Evolutionary conservation across 2,113 vertebrate genomes (phyloP).

Genomic region (Leptobrachium ailaonicum): DNA sequence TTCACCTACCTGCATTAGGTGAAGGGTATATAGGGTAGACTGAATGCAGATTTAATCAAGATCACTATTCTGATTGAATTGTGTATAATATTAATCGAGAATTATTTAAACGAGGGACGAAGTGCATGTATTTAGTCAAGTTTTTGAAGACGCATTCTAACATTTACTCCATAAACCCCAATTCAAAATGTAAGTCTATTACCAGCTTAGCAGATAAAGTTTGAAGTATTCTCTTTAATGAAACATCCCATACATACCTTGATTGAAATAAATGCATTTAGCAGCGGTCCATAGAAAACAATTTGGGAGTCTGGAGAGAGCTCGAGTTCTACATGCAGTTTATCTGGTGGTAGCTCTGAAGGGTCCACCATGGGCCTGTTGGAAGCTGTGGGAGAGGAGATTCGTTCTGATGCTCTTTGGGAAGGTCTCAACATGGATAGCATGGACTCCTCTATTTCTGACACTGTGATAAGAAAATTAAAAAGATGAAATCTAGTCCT

Average conservation of each 20-base stretch:
- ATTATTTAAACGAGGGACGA: too few species aligned
- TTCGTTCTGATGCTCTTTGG: constrained; percentile 72
- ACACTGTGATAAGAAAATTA: constrained; percentile 69
- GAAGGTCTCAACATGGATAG: constrained; percentile 84
- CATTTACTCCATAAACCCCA: too few species aligned
- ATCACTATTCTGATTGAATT: too few species aligned
- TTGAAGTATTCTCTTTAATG: too few species aligned
- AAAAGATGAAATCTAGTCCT: not conserved
- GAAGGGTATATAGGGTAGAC: too few species aligned
- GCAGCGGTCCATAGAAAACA: constrained; percentile 87
- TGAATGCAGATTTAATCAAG: too few species aligned
- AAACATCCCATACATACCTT: constrained; percentile 72
- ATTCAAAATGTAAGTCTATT: too few species aligned
- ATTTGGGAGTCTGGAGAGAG: constrained; percentile 93
- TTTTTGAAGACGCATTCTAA: too few species aligned
- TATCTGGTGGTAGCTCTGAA: constrained; percentile 87
- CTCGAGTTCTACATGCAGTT: constrained; percentile 92
- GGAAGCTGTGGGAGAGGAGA: constrained; percentile 69
- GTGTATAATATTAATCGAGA: too few species aligned
- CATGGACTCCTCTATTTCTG: constrained; percentile 94
- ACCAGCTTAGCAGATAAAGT: too few species aligned
- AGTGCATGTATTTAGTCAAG: too few species aligned
- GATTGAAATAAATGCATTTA: constrained; percentile 86
- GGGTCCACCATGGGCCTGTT: constrained; percentile 77
- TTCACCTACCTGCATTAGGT: too few species aligned